Evolutionary conservation across 2,797 vertebrate species (phyloP), one percentile per base, ranked within the genome.

Genomic region (Channallabes apus): DNA sequence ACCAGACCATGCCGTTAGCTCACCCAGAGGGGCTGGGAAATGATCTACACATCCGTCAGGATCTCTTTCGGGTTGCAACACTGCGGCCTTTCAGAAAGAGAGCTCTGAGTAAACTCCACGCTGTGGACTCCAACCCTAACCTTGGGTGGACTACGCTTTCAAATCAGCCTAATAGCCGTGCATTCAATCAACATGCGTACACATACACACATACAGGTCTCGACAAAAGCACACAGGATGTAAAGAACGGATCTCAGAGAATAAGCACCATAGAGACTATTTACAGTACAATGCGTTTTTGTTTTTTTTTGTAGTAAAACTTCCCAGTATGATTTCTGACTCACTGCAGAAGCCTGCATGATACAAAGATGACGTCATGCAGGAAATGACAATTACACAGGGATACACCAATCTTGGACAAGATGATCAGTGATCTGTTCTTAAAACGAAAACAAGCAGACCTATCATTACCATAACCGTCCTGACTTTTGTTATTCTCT

Each of bases 51-150:
- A 86, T 88, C 90, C 89, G 87, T 92, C 89, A 92, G 91, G 92
- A 87, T 76, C 82, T 46, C 27, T 64, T 80, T 84, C 38, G 86
- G 91, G 88, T 77, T 61, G 82, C 81, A 89, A 93, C 92, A 93
- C 90, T 91, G 89, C 58, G 22, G 89, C 88, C 89, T 90, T 93
- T 93, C 78, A 80, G 89, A 94, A 90, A 86, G 84, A 61, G 84
- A 86, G 78, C 46, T 41, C 64, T 15, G 84, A 32, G 59, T 38
- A 83, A 75, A 81, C 71, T 27, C n/a, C 61, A 38, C n/a, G 29
- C 38, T 65, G 4, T n/a, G 51, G 61, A 51, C 41, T 46, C 61
- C 32, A 41, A 41, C 6, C 38, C 38, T 41, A 79, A 61, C 5
- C 35, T 64, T 61, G 32, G 56, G 12, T 65, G 38, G 61, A 88